phyloP scores from a whole-genome alignment of 2,797 vertebrate species.

The Hydrophis major region DNA sequence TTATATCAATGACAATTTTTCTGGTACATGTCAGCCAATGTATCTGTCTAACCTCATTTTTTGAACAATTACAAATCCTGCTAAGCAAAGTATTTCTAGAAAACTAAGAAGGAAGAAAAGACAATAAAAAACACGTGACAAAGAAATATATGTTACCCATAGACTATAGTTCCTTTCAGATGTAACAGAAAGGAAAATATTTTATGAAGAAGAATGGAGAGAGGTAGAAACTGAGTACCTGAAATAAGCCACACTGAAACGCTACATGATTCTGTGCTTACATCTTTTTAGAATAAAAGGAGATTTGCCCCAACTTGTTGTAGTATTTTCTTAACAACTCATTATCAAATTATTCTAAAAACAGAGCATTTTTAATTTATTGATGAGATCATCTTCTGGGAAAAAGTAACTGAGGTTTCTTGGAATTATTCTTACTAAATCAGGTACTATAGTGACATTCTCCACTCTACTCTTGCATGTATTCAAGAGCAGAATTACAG shows the following conservation, averaged over 20 bases:
- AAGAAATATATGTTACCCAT: too few species aligned
- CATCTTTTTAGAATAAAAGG: not conserved
- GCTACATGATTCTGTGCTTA: not conserved
- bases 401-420: slow-evolving; percentile 19
- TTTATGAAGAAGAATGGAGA: not conserved
- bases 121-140: not conserved
- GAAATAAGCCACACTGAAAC: not conserved
- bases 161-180: not conserved
- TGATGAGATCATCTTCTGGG: slow-evolving; percentile 9
- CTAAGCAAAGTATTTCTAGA: not conserved
- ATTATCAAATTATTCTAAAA: not conserved
- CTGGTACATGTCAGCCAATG: not conserved
- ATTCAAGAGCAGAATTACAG: slow-evolving; percentile 24
- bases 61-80: not conserved
- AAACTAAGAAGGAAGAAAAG: not conserved
- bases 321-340: slow-evolving; percentile 17
- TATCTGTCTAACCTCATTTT: not conserved
- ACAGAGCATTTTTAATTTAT: slow-evolving; percentile 15
- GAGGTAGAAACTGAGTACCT: not conserved
- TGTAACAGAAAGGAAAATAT: not conserved
- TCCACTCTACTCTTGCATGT: not conserved
- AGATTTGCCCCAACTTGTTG: not conserved
- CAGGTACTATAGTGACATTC: slow-evolving; percentile 12
- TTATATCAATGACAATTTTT: not conserved
- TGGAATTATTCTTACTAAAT: slow-evolving; percentile 23